phyloP scores from a whole-genome alignment of 2,113 vertebrate species.

The Collichthys lucidus region DNA sequence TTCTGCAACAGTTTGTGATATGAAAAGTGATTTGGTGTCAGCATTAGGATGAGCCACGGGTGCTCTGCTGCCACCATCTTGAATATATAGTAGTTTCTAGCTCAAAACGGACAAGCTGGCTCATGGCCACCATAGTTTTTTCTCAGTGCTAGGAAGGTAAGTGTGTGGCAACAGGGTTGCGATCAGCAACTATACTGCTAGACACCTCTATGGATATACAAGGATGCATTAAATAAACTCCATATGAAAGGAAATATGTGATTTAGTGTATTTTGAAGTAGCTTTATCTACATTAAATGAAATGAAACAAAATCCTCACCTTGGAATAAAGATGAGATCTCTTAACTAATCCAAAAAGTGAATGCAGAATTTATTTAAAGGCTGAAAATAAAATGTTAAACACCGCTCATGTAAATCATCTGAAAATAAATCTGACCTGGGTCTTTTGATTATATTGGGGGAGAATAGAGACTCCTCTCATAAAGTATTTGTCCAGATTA shows the following conservation, averaged over 20 bases:
- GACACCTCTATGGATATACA: neutral
- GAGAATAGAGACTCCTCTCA: neutral
- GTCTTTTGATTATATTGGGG: constrained; percentile 11
- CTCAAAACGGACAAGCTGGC: too few species aligned
- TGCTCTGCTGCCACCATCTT: too few species aligned
- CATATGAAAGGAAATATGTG: neutral
- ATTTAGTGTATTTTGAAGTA: neutral
- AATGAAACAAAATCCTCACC: constrained; percentile 24
- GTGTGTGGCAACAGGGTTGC: too few species aligned
- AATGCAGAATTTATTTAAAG: neutral
- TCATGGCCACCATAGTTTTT: too few species aligned
- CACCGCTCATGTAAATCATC: constrained; percentile 13
- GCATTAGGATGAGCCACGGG: too few species aligned
- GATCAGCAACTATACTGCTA: too few species aligned
- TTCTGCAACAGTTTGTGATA: too few species aligned
- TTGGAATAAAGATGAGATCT: constrained; percentile 6
- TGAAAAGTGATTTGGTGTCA: too few species aligned
- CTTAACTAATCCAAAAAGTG: neutral
- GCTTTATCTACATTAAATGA: constrained; percentile 22
- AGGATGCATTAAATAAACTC: neutral
- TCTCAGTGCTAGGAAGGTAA: too few species aligned
- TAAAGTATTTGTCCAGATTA: constrained; percentile 19
- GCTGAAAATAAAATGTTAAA: constrained; percentile 24
- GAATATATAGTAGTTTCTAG: too few species aligned
- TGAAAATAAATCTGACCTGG: constrained; percentile 11